Conservation (phyloP, 2,888 invertebrate genomes). For the Andrena bucephala region DNA sequence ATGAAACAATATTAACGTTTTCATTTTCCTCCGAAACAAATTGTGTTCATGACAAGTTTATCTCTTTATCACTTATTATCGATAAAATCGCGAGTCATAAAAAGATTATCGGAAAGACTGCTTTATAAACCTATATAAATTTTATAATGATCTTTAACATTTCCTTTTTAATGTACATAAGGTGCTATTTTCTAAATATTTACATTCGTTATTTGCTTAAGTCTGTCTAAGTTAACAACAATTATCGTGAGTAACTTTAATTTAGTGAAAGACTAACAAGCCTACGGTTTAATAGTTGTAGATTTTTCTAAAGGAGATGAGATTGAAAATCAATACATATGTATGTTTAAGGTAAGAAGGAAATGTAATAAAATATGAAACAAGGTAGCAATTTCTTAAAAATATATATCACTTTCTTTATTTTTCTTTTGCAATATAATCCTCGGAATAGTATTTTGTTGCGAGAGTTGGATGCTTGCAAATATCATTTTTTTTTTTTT, state of each 20-base stretch:
- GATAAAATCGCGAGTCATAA: conserved; percentile 11
- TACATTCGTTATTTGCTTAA: conserved; percentile 38
- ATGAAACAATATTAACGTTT: conserved; percentile 2
- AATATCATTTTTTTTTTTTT: conserved; percentile 62
- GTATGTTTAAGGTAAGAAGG: conserved; percentile 42
- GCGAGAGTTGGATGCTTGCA: conserved; percentile 70
- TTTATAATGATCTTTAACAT: conserved; percentile 34
- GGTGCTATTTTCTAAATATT: conserved; percentile 48
- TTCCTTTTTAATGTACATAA: conserved; percentile 50
- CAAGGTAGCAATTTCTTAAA: conserved; percentile 76
- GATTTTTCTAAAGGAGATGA: conserved; percentile 21
- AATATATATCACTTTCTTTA: conserved; percentile 82
- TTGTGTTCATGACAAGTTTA: conserved; percentile 29
- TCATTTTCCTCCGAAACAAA: conserved; percentile 9
- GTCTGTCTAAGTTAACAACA: conserved; percentile 30
- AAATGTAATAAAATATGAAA: conserved; percentile 67
- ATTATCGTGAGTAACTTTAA: conserved; percentile 23
- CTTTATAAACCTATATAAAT: conserved; percentile 32
- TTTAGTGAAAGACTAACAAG: conserved; percentile 15
- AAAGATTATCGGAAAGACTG: conserved; percentile 56
- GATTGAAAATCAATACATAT: conserved; percentile 5
- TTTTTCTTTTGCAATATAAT: conserved; percentile 77
- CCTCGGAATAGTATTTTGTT: conserved; percentile 75
- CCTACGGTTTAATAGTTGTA: conserved; percentile 28
- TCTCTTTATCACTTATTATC: conserved; percentile 10